Percentiles rank a stretch among this genome's conserved stretches.
Conservation (phyloP, 2,113 vertebrate genomes). For the Alethe diademata region DNA sequence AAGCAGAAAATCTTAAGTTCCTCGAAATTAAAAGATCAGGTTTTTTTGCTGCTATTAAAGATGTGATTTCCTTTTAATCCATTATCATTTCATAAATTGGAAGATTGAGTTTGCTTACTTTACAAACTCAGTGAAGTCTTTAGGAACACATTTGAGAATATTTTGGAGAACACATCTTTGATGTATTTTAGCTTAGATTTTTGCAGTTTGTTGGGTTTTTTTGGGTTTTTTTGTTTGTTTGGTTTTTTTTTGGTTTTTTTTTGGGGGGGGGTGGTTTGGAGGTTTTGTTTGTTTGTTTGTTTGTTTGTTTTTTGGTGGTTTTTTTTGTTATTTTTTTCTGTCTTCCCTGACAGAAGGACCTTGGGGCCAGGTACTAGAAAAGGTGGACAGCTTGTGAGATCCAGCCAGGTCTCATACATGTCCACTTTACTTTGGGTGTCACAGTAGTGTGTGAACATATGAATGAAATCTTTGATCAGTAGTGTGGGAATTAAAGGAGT, state of each 20-base stretch:
- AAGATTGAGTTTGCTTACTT: background rate
- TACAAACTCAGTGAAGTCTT: background rate
- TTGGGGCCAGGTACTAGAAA: background rate
- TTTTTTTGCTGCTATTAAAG: background rate
- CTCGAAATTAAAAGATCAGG: background rate
- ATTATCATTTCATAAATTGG: background rate
- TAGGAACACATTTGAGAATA: background rate
- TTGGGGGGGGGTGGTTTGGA: too few species aligned
- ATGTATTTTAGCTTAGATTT: background rate
- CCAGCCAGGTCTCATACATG: background rate
- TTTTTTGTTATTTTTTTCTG: too few species aligned
- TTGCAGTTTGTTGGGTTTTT: background rate
- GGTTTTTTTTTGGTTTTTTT: too few species aligned
- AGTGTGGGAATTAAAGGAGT: background rate
- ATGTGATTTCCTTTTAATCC: background rate
- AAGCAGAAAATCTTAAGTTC: background rate
- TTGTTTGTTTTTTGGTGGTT: too few species aligned
- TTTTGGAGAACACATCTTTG: background rate
- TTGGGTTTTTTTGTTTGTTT: too few species aligned
- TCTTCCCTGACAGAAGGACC: accelerated
- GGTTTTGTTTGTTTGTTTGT: too few species aligned
- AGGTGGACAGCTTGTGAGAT: background rate
- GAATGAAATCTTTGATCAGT: background rate
- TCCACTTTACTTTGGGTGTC: background rate
- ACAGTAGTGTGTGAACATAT: background rate